Base-by-base conservation (phyloP, 2,797 vertebrate species). In the Perodicticus potto region DNA sequence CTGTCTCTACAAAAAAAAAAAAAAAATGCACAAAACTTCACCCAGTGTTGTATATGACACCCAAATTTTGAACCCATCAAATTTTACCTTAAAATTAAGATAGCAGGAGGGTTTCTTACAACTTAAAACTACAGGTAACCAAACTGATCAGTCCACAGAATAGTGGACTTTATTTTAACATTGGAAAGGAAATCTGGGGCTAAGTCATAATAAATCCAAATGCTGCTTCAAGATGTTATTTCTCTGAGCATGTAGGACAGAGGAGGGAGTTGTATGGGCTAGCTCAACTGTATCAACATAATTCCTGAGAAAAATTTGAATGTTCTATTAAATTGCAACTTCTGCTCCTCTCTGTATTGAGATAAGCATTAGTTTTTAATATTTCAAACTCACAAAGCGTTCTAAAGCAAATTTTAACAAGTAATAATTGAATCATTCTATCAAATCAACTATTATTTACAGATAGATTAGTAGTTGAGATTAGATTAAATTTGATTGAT, bases 371-470 rank as follows among this genome's bases (percentile, higher is more conserved):
- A 61, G 20, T 53, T 90, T 70, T 67, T 45, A 80, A 61, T n/a
- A 87, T 53, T 91, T 83, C 55, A 84, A 84, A 87, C 5, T 91
- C 49, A 84, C 40, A 61, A 72, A 55, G 70, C 19, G 87, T 91
- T 73, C 13, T 78, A 29, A 80, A 85, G 59, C 74, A 29, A 83
- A 67, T 87, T 69, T 59, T 59, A 69, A 87, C 57, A 5, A 74
- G 17, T 69, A 81, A 91, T 90, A 84, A 32, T 14, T 93, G 9
- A 9, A 73, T 84, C 49, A 83, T 80, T 74, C 61, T 59, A 89
- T 78, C 32, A 80, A 96, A 80, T 84, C 57, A 88, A 49, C 32
- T 67, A 40, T 73, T 85, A 67, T 67, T 88, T 94, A 73, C 17
- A 86, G 53, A 80, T 37, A 69, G 55, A 63, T 70, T 70, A 19